A percentile compares a stretch with the other conserved stretches of the same genome.
Conservation (phyloP, 2,888 invertebrate species). For the Cryptophagus acutangulus region DNA sequence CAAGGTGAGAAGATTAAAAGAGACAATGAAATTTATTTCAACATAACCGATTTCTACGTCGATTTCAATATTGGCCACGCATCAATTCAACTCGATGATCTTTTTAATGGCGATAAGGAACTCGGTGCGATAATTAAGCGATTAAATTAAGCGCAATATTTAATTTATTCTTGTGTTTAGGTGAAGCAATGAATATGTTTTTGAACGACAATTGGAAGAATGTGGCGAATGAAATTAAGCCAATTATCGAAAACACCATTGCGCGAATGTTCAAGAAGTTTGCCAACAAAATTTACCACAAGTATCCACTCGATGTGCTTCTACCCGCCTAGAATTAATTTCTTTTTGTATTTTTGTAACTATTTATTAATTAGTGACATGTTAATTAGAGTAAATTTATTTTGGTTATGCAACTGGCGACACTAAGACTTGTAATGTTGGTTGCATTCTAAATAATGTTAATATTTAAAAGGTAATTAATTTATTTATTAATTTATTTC, state of each 20-base stretch:
- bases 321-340: conserved; percentile 45
- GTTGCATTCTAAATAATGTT: too few relatives aligned
- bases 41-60: conserved; percentile 60
- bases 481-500: conserved; percentile 3
- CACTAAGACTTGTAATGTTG: too few relatives aligned
- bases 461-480: background rate
- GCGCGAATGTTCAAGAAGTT: conserved; percentile 55
- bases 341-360: conserved; percentile 6
- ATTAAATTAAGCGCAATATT: conserved; percentile 1
- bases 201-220: conserved; percentile 74
- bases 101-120: conserved; percentile 67
- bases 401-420: too few relatives aligned
- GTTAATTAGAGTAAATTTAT: too few relatives aligned
- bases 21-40: conserved; percentile 54
- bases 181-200: conserved; percentile 68
- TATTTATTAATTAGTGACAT: too few relatives aligned
- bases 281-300: conserved; percentile 56
- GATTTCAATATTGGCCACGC: conserved; percentile 64
- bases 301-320: conserved; percentile 54
- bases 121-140: conserved; percentile 48
- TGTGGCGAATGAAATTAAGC: conserved; percentile 65
- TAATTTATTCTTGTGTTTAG: conserved; percentile 41
- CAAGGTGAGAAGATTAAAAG: conserved; percentile 54
- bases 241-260: conserved; percentile 62
- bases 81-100: conserved; percentile 61